Conservation (phyloP, 2,888 invertebrate genomes). For the Lepidocyrtoides sp. region DNA sequence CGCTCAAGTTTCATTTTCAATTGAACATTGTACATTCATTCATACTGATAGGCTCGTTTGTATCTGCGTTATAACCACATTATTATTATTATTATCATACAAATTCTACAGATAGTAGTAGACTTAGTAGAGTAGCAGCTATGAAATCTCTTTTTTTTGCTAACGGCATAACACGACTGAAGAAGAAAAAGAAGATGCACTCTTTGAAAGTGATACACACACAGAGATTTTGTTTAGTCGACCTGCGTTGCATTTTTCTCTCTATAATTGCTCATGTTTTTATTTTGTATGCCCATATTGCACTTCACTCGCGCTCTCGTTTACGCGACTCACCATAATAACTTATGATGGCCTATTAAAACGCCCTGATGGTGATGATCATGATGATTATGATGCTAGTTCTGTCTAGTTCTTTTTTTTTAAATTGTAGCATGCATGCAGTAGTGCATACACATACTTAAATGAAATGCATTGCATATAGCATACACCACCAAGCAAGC, state of each 20-base stretch:
- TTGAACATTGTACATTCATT: background rate
- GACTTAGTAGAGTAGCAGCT: background rate
- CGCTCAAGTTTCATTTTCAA: conserved; percentile 15
- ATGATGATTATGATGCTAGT: conserved; percentile 1
- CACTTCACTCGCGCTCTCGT: conserved; percentile 62
- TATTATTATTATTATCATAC: background rate
- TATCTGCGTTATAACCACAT: too few species aligned
- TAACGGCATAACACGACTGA: too few species aligned
- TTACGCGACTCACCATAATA: conserved; percentile 45
- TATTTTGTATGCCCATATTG: conserved; percentile 48
- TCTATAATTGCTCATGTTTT: conserved; percentile 49
- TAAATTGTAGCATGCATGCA: background rate
- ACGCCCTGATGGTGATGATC: conserved; percentile 63
- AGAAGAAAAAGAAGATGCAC: conserved; percentile 54
- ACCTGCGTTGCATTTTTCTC: conserved; percentile 22
- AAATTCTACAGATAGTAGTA: too few species aligned
- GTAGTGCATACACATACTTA: background rate
- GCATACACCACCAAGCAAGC: background rate
- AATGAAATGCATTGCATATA: too few species aligned
- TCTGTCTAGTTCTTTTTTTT: conserved; percentile 33
- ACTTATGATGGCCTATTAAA: conserved; percentile 66
- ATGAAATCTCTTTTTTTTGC: background rate
- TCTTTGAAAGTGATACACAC: conserved; percentile 30
- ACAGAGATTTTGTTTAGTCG: background rate
- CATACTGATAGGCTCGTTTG: too few species aligned